Conservation (phyloP, 1,140 invertebrate species). For the Drosophila willistoni region DNA sequence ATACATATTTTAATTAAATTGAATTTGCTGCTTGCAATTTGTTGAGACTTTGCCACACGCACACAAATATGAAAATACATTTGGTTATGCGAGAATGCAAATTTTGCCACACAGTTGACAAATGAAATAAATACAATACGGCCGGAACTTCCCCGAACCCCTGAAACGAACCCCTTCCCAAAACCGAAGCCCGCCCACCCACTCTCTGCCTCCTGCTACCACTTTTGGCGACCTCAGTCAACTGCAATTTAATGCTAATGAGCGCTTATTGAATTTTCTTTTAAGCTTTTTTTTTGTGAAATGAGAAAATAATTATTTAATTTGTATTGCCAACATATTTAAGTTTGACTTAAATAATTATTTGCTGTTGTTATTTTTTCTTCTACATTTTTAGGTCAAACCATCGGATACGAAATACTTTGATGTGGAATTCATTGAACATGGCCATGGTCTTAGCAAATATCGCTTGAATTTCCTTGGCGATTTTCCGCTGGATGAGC, state of each 20-base stretch:
- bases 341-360: background rate
- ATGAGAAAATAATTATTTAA: slow-evolving; percentile 22
- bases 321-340: slow-evolving; percentile 2
- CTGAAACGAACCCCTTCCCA: background rate
- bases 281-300: slow-evolving; percentile 10
- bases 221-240: slow-evolving; percentile 3
- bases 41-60: slow-evolving; percentile 30
- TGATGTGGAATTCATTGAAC: slow-evolving; percentile 55
- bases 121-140: slow-evolving; percentile 11
- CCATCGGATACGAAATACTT: slow-evolving; percentile 57
- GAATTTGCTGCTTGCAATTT: slow-evolving; percentile 31
- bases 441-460: slow-evolving; percentile 60
- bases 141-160: background rate
- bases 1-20: slow-evolving; percentile 54
- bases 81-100: slow-evolving; percentile 38
- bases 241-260: slow-evolving; percentile 27
- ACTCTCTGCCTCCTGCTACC: background rate
- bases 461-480: slow-evolving; percentile 52
- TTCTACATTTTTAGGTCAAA: slow-evolving; percentile 42
- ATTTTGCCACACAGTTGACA: slow-evolving; percentile 19
- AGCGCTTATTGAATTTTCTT: slow-evolving; percentile 16
- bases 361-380: slow-evolving; percentile 8
- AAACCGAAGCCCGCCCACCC: background rate
- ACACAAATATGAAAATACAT: slow-evolving; percentile 36
- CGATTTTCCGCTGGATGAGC: slow-evolving; percentile 50